These are phyloP conservation scores for Tupiocoris notatus DNA, from an alignment of 2,888 invertebrate genomes.

Conservation along the genomic window DNA sequence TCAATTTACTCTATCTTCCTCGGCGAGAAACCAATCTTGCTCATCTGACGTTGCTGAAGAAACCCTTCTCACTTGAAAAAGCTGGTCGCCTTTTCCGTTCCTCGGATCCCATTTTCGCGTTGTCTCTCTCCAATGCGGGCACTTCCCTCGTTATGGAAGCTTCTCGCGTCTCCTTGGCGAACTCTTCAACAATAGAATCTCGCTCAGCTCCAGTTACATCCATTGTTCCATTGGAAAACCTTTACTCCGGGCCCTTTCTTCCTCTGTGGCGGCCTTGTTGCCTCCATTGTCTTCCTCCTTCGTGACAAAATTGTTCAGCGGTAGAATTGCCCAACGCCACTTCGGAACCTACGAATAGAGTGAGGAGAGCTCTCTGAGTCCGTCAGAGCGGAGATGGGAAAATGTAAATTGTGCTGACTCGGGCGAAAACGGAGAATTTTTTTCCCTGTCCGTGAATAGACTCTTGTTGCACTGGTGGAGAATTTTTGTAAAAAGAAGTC, in stretches of 20 bases:
- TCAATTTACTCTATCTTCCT: neutral
- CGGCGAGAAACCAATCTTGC: neutral
- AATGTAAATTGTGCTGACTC: neutral
- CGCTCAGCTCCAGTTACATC: slow-evolving; percentile 35
- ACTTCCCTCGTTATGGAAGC: neutral
- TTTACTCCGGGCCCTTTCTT: slow-evolving; percentile 5
- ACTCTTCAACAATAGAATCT: slow-evolving; percentile 28
- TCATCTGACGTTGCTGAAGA: neutral
- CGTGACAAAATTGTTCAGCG: slow-evolving; percentile 25
- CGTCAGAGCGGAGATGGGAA: neutral
- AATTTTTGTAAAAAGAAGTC: no score
- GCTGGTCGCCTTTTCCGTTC: neutral
- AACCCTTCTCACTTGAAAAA: neutral
- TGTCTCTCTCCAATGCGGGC: neutral
- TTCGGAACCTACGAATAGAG: neutral
- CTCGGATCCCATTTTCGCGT: neutral
- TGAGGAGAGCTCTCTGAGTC: neutral
- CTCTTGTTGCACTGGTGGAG: no score
- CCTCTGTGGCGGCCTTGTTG: slow-evolving; percentile 16
- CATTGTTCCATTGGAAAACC: slow-evolving; percentile 34
- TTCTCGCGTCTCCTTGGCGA: neutral
- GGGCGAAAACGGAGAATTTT: neutral
- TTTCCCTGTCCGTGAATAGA: neutral
- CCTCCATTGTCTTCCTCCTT: slow-evolving; percentile 29
- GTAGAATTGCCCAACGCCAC: slow-evolving; percentile 25